Conservation (phyloP, 2,113 vertebrate species). For the Labrus mixtus region DNA sequence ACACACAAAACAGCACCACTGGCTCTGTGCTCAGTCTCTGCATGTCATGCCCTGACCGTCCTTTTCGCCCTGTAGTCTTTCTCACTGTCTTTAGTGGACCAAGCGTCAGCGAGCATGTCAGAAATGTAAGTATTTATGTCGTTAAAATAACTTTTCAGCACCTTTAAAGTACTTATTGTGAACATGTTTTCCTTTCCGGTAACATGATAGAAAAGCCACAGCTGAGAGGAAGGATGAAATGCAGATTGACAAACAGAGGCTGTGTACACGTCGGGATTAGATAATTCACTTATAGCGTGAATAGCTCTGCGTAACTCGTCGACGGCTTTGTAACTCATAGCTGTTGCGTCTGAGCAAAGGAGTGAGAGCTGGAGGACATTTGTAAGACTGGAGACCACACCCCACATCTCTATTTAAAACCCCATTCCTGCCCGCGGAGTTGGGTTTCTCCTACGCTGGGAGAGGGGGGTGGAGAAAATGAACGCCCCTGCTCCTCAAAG, state of each 20-base stretch:
- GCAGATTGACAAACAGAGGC: not conserved
- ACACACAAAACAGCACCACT: no score
- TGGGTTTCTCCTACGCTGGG: slow-evolving; percentile 68
- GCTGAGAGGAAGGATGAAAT: not conserved
- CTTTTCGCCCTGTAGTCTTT: no score
- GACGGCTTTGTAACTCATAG: not conserved
- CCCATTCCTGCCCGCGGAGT: slow-evolving; percentile 68
- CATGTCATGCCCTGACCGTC: no score
- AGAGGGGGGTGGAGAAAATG: slow-evolving; percentile 14
- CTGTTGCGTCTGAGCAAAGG: not conserved
- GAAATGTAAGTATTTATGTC: no score
- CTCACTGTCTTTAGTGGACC: no score
- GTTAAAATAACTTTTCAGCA: not conserved
- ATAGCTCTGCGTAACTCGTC: not conserved
- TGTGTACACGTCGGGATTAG: not conserved
- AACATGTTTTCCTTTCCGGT: no score
- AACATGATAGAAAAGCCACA: not conserved
- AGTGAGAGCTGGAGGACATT: slow-evolving; percentile 15
- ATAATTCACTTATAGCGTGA: not conserved
- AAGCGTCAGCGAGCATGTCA: no score
- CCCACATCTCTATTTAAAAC: slow-evolving; percentile 82
- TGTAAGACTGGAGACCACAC: slow-evolving; percentile 51
- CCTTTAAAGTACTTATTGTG: not conserved
- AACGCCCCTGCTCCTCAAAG: slow-evolving; percentile 55
- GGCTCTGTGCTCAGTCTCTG: no score